Conservation (phyloP, 2,113 vertebrate genomes). For the Suricata suricatta region DNA sequence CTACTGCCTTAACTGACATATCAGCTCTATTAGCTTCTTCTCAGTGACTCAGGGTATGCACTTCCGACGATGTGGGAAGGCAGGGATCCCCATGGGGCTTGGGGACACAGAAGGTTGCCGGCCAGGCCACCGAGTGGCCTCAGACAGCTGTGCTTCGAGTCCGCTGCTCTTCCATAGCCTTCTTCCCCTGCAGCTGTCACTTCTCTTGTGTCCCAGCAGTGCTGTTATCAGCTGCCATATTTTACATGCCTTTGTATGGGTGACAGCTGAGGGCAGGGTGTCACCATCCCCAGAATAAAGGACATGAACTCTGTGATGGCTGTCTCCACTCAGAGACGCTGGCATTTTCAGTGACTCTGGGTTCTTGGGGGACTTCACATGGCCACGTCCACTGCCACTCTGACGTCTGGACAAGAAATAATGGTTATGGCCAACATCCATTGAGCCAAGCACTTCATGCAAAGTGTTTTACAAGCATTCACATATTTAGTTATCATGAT, state of each 20-base stretch:
- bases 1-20: background rate
- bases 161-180: background rate
- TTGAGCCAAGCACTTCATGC: background rate
- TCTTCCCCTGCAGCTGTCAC: background rate
- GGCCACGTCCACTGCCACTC: background rate
- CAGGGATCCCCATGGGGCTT: background rate
- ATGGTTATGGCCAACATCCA: background rate
- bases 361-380: background rate
- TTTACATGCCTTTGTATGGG: slow-evolving; percentile 55
- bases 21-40: background rate
- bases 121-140: slow-evolving; percentile 24
- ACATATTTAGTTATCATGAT: background rate
- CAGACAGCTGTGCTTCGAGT: slow-evolving; percentile 16
- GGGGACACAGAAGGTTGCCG: background rate
- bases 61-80: background rate
- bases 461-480: background rate
- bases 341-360: background rate
- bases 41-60: background rate
- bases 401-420: background rate
- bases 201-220: background rate
- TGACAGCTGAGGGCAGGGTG: slow-evolving; percentile 1
- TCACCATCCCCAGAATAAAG: slow-evolving; percentile 35
- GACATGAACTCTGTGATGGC: background rate
- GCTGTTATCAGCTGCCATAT: slow-evolving; percentile 59
- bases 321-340: background rate